phyloP scores from a whole-genome alignment of 2,797 vertebrate genomes.

The Lepilemur septentrionalis region DNA sequence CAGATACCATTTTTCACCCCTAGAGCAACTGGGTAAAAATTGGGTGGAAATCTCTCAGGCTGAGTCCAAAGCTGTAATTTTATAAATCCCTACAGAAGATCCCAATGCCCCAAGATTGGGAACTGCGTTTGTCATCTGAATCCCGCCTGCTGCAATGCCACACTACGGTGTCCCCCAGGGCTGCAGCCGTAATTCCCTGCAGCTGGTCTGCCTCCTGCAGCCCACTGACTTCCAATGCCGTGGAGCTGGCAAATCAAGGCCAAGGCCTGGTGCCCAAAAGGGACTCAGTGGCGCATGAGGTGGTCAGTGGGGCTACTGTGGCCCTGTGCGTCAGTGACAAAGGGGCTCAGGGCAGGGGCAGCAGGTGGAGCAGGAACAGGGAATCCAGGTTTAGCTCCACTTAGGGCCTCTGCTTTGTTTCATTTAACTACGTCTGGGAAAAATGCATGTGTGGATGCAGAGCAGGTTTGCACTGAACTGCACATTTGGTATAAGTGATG shows the following conservation, averaged over 20 bases:
- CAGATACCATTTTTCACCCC: background rate
- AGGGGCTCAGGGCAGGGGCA: background rate
- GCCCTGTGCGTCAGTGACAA: background rate
- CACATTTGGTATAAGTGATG: background rate
- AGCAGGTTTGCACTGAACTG: background rate
- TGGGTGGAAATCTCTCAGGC: background rate
- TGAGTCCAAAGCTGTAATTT: background rate
- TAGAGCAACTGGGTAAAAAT: background rate
- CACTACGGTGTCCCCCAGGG: accelerated
- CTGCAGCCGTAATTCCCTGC: background rate
- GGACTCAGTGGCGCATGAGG: background rate
- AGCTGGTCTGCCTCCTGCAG: too few relatives aligned
- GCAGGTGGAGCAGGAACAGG: accelerated
- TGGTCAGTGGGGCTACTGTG: background rate
- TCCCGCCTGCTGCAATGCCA: background rate
- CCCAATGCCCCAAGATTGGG: background rate
- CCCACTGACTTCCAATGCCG: accelerated
- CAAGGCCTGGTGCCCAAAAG: background rate
- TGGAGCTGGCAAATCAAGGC: background rate
- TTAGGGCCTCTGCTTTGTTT: background rate
- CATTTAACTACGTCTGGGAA: background rate
- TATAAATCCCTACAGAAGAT: background rate
- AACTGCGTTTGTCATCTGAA: background rate
- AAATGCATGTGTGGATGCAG: background rate
- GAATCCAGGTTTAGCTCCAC: accelerated